phyloP scores from a whole-genome alignment of 2,113 vertebrate genomes.

The Neolamprologus brichardi region DNA sequence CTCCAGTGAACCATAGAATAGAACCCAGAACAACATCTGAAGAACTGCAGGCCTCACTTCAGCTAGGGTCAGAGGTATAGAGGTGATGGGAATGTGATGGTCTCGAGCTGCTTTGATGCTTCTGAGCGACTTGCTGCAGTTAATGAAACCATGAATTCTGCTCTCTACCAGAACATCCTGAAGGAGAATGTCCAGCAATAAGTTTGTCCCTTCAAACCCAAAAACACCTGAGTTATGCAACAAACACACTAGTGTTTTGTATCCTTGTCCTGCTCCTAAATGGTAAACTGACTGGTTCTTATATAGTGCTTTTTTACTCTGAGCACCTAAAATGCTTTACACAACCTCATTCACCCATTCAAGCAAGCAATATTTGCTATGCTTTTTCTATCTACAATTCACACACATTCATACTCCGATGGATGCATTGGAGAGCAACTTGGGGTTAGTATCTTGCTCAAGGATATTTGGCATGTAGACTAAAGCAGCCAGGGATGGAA shows the following conservation, averaged over 20 bases:
- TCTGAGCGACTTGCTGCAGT: fast-evolving
- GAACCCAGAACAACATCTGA: neutral
- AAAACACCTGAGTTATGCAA: neutral
- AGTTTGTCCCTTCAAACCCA: neutral
- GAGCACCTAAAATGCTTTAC: neutral
- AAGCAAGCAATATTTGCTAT: neutral
- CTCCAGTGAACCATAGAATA: neutral
- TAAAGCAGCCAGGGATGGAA: neutral
- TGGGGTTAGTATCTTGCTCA: neutral
- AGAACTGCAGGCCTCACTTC: neutral
- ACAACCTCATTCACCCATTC: neutral
- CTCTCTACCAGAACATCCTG: neutral
- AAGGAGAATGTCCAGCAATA: neutral
- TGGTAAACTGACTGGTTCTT: neutral
- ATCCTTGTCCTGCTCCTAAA: neutral
- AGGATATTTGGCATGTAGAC: neutral
- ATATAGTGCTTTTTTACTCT: neutral
- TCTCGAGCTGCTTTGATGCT: neutral
- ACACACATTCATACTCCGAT: neutral
- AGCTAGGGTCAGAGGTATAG: neutral
- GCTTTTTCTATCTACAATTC: neutral
- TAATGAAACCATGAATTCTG: neutral
- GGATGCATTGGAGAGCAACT: neutral
- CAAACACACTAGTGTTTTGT: neutral
- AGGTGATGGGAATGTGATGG: neutral